phyloP scores from a whole-genome alignment of 2,888 invertebrate genomes.

The Ecdyonurus torrentis region DNA sequence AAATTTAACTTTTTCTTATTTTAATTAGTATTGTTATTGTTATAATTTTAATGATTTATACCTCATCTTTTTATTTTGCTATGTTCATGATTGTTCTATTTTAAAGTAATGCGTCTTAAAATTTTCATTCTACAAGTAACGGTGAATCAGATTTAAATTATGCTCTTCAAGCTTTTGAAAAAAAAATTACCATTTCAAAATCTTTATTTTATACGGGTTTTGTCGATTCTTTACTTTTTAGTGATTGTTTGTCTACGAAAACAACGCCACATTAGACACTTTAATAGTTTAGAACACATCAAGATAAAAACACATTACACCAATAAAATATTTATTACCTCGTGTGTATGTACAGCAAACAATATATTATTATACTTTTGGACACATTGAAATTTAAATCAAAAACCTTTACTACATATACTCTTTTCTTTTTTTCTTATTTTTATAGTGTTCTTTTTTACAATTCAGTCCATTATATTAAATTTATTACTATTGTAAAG shows the following conservation, averaged over 20 bases:
- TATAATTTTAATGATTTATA: too few species aligned
- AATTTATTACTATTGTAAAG: not conserved
- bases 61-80: too few species aligned
- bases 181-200: conserved; percentile 10
- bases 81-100: too few species aligned
- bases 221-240: not conserved
- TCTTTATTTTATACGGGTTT: conserved; percentile 11
- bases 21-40: too few species aligned
- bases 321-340: not conserved
- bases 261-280: not conserved
- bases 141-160: too few species aligned
- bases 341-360: too few species aligned
- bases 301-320: not conserved
- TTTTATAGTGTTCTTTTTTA: not conserved
- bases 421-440: too few species aligned
- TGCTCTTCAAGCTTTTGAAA: too few species aligned
- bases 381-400: not conserved
- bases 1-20: too few species aligned
- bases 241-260: not conserved
- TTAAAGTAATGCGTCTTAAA: too few species aligned
- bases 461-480: not conserved
- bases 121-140: too few species aligned
- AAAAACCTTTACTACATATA: not conserved
- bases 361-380: not conserved
- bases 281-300: not conserved